Evolutionary conservation across 2,888 invertebrate genomes (phyloP).

Genomic region (Ectemnius lituratus): DNA sequence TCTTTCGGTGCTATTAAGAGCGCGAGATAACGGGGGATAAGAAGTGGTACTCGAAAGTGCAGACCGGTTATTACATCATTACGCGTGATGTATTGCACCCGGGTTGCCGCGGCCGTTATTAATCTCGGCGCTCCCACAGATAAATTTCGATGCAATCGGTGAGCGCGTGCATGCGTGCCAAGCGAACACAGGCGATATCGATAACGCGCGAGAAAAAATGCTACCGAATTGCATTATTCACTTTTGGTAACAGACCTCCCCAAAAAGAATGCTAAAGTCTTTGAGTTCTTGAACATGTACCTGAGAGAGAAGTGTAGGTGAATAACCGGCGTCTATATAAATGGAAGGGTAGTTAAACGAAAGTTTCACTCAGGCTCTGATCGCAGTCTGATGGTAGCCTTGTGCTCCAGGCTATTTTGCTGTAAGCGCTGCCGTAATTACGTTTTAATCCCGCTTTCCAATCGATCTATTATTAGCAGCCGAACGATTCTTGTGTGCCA

Average conservation of each 20-base stretch:
- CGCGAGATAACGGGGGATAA: constrained; percentile 45
- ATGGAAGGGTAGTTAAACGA: neutral
- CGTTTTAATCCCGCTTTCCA: constrained; percentile 17
- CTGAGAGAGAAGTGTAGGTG: neutral
- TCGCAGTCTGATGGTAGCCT: neutral
- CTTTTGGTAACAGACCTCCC: constrained; percentile 43
- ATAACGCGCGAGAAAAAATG: constrained; percentile 42
- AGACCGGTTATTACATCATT: constrained; percentile 63
- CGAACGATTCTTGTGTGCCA: constrained; percentile 42
- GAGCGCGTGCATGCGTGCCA: constrained; percentile 42
- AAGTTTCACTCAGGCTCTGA: neutral
- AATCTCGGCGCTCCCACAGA: constrained; percentile 52
- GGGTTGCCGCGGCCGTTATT: constrained; percentile 42
- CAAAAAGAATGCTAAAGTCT: constrained; percentile 13
- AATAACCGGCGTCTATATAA: too few species aligned
- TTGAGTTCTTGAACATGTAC: neutral
- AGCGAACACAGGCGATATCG: constrained; percentile 29
- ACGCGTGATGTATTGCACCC: constrained; percentile 57
- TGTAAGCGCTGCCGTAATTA: constrained; percentile 39
- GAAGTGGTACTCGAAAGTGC: constrained; percentile 46
- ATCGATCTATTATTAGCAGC: constrained; percentile 38
- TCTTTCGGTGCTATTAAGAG: constrained; percentile 54
- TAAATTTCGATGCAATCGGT: constrained; percentile 60
- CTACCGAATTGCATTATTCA: constrained; percentile 11
- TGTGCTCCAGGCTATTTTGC: constrained; percentile 13